Conservation (phyloP, 2,888 invertebrate genomes). For the Lasioglossum oenotherae region DNA sequence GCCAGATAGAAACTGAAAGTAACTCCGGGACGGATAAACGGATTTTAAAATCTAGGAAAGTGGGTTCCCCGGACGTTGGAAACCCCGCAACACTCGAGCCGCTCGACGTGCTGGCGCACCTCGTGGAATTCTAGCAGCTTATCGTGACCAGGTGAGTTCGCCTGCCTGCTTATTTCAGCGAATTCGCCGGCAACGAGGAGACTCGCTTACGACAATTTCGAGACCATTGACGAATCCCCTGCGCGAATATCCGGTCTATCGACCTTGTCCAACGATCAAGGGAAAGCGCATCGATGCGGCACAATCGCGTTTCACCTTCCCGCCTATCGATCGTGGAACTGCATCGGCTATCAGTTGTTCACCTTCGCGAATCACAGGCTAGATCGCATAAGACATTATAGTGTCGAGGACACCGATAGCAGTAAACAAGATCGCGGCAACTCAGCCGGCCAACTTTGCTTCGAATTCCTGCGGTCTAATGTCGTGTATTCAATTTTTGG, state of each 20-base stretch:
- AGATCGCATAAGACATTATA: constrained; percentile 19
- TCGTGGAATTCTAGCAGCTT: constrained; percentile 23
- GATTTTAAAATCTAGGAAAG: constrained; percentile 64
- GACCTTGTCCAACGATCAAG: constrained; percentile 50
- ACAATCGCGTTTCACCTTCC: constrained; percentile 40
- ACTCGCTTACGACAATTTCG: constrained; percentile 30
- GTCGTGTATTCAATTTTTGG: background rate
- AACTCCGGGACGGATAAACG: constrained; percentile 26
- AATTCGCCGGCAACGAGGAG: constrained; percentile 28
- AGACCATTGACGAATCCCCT: constrained; percentile 29
- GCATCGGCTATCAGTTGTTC: background rate
- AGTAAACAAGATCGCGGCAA: background rate
- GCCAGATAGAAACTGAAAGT: constrained; percentile 67
- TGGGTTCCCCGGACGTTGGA: constrained; percentile 35
- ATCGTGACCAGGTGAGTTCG: background rate
- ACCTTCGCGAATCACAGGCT: background rate
- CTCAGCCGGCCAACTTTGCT: background rate
- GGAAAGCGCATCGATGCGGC: constrained; percentile 30
- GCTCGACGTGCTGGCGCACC: constrained; percentile 10
- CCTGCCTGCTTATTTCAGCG: constrained; percentile 14
- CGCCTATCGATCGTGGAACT: constrained; percentile 35
- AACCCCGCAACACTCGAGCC: constrained; percentile 20
- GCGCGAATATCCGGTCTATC: constrained; percentile 29
- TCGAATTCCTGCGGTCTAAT: background rate
- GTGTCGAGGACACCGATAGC: constrained; percentile 16